phyloP scores from a whole-genome alignment of 2,113 vertebrate genomes.

The Hyaena hyaena region DNA sequence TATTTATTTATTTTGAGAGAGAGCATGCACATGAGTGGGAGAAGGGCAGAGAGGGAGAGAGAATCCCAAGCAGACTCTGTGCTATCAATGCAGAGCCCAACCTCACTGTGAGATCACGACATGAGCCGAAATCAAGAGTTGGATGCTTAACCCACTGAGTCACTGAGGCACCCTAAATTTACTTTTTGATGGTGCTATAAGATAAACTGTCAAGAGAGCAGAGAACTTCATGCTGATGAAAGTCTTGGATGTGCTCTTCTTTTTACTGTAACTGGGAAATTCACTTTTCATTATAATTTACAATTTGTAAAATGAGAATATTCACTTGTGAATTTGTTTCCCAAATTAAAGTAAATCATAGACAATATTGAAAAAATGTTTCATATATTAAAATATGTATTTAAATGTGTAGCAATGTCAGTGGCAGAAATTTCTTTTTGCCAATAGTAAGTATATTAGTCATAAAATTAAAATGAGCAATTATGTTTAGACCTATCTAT shows the following conservation, averaged over 20 bases:
- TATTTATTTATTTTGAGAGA: too few species aligned
- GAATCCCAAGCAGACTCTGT: too few species aligned
- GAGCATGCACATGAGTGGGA: too few species aligned
- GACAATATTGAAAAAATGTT: background rate
- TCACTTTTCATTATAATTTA: background rate
- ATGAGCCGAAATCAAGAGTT: too few species aligned
- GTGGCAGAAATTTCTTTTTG: background rate
- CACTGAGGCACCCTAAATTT: background rate
- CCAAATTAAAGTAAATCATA: background rate
- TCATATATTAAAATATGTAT: background rate
- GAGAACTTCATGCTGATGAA: background rate
- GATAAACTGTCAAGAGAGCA: background rate
- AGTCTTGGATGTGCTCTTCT: background rate
- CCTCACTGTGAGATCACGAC: too few species aligned
- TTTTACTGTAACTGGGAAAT: background rate
- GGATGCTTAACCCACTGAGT: too few species aligned
- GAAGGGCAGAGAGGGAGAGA: too few species aligned
- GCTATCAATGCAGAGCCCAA: too few species aligned
- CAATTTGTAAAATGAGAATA: background rate
- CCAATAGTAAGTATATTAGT: background rate
- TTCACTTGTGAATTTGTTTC: background rate
- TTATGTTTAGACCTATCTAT: background rate
- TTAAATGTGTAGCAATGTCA: background rate
- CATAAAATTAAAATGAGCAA: background rate
- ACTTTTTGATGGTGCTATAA: background rate